phyloP scores from a whole-genome alignment of 1,140 invertebrate species.

The Reticulitermes speratus region DNA sequence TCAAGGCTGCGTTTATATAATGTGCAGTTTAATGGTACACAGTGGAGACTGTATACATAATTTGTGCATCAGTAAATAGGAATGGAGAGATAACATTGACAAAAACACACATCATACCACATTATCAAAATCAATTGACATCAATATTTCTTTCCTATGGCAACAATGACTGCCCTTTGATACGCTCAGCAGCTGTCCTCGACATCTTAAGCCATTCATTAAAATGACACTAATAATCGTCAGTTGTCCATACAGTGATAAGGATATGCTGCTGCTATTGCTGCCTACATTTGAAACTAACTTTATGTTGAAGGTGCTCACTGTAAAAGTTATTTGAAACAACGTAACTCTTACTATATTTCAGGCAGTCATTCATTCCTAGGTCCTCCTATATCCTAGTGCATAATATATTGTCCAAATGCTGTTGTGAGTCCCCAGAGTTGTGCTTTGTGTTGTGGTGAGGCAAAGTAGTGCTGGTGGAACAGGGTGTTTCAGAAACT shows the following conservation, averaged over 20 bases:
- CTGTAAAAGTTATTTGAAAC: too few species aligned
- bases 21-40: not conserved
- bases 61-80: not conserved
- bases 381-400: too few species aligned
- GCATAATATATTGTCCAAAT: too few species aligned
- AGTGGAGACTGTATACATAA: not conserved
- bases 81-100: not conserved
- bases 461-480: too few species aligned
- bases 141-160: too few species aligned
- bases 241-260: not conserved
- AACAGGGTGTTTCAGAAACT: too few species aligned
- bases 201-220: not conserved
- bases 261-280: not conserved
- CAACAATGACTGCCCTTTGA: too few species aligned
- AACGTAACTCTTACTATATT: too few species aligned
- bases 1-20: not conserved
- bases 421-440: too few species aligned
- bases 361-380: too few species aligned
- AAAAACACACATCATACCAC: not conserved
- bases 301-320: not conserved
- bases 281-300: too few species aligned
- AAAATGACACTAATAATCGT: not conserved
- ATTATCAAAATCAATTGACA: not conserved
- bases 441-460: too few species aligned
- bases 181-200: not conserved